Evolutionary conservation across 2,797 vertebrate genomes (phyloP).

Genomic region (Brachyalestes nurse): DNA sequence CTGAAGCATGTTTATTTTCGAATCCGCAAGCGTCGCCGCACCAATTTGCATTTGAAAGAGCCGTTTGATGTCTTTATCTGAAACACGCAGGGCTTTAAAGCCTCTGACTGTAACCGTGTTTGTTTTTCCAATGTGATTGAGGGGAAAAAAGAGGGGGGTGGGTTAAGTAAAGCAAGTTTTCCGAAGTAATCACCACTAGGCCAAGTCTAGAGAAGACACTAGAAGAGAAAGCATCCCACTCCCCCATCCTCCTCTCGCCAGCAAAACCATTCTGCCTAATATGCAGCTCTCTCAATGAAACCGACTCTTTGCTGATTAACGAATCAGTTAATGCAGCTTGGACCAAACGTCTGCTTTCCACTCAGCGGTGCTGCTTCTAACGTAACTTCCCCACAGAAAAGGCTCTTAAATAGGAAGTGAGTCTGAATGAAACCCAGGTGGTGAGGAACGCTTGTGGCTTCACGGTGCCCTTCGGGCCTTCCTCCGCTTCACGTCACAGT

Average conservation of each 20-base stretch:
- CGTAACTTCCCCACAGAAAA: slow-evolving; percentile 1
- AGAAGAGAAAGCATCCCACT: slow-evolving; percentile 12
- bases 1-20: slow-evolving; percentile 50
- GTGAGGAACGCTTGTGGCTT: slow-evolving; percentile 3
- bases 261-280: slow-evolving; percentile 28
- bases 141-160: slow-evolving; percentile 4
- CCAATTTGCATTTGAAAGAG: slow-evolving; percentile 60
- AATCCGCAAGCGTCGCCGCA: slow-evolving; percentile 44
- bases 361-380: slow-evolving; percentile 15
- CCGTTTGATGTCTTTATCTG: slow-evolving; percentile 61
- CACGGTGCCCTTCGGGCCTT: not conserved
- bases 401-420: slow-evolving; percentile 21
- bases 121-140: slow-evolving; percentile 40
- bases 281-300: slow-evolving; percentile 14
- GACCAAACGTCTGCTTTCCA: slow-evolving; percentile 8
- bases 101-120: slow-evolving; percentile 51
- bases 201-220: slow-evolving; percentile 41
- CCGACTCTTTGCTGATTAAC: slow-evolving; percentile 29
- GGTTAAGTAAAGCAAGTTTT: slow-evolving; percentile 42
- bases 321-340: slow-evolving; percentile 22
- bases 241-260: slow-evolving; percentile 6
- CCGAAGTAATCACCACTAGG: slow-evolving; percentile 23
- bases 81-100: slow-evolving; percentile 54
- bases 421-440: slow-evolving; percentile 4
- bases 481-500: slow-evolving; percentile 1